These are phyloP conservation scores for Hypolimnas misippus DNA, from an alignment of 2,888 invertebrate species.

Conservation along the genomic window DNA sequence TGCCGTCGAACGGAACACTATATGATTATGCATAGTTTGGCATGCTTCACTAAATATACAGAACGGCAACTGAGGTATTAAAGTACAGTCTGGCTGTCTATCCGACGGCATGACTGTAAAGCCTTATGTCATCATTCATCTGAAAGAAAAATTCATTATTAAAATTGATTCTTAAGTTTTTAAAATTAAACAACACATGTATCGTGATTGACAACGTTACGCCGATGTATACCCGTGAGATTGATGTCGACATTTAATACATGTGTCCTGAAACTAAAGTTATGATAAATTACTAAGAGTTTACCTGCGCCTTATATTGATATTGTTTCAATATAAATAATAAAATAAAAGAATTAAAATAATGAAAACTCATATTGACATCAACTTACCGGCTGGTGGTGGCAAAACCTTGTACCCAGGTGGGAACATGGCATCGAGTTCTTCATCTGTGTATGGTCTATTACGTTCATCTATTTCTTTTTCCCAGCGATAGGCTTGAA, in stretches of 20 bases:
- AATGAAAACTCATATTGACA: constrained; percentile 34
- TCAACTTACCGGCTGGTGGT: constrained; percentile 92
- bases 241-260: constrained; percentile 67
- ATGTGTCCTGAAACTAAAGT: constrained; percentile 82
- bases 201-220: constrained; percentile 50
- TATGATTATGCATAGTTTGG: constrained; percentile 17
- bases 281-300: constrained; percentile 72
- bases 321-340: constrained; percentile 22
- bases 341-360: constrained; percentile 38
- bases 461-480: constrained; percentile 99
- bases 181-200: constrained; percentile 68
- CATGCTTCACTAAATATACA: constrained; percentile 39
- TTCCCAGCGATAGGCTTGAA: constrained; percentile 99
- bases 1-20: constrained; percentile 21
- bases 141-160: constrained; percentile 79
- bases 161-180: constrained; percentile 58
- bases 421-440: constrained; percentile 98
- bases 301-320: constrained; percentile 50
- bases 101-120: constrained; percentile 75
- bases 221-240: constrained; percentile 55
- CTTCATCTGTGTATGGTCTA: constrained; percentile 97
- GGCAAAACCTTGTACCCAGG: constrained; percentile 98
- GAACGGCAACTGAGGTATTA: constrained; percentile 54
- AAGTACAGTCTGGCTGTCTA: constrained; percentile 66
- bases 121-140: constrained; percentile 77